phyloP scores from a whole-genome alignment of 2,888 invertebrate species.

The Melipona bicolor region DNA sequence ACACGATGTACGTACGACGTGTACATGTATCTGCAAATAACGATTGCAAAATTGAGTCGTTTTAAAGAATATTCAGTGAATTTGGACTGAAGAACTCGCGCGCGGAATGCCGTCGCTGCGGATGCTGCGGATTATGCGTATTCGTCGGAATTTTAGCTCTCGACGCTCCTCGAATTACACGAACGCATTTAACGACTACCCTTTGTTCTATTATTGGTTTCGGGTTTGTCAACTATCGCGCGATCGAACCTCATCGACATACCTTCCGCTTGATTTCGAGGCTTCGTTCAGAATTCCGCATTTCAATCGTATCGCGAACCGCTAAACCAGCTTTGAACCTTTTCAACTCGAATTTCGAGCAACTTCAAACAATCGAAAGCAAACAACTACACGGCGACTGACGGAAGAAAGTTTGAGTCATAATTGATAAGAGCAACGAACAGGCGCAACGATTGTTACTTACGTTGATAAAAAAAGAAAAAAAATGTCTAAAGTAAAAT shows the following conservation, averaged over 20 bases:
- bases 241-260: constrained; percentile 12
- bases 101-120: too few species aligned
- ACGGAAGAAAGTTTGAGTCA: too few species aligned
- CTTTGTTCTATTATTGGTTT: constrained; percentile 52
- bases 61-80: too few species aligned
- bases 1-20: too few species aligned
- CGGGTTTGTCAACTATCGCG: background rate
- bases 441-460: too few species aligned
- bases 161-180: constrained; percentile 41
- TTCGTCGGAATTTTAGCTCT: constrained; percentile 23
- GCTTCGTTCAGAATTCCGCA: constrained; percentile 7
- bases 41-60: too few species aligned
- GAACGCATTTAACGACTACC: constrained; percentile 24
- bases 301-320: background rate
- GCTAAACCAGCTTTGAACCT: background rate
- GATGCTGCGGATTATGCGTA: background rate
- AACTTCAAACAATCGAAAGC: background rate
- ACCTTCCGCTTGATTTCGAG: constrained; percentile 34
- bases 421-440: too few species aligned
- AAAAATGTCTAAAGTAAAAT: too few species aligned
- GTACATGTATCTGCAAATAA: too few species aligned
- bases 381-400: too few species aligned
- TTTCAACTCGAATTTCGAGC: background rate
- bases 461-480: too few species aligned
- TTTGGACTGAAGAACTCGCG: background rate